phyloP scores from a whole-genome alignment of 2,113 vertebrate species.

The Odocoileus virginianus region DNA sequence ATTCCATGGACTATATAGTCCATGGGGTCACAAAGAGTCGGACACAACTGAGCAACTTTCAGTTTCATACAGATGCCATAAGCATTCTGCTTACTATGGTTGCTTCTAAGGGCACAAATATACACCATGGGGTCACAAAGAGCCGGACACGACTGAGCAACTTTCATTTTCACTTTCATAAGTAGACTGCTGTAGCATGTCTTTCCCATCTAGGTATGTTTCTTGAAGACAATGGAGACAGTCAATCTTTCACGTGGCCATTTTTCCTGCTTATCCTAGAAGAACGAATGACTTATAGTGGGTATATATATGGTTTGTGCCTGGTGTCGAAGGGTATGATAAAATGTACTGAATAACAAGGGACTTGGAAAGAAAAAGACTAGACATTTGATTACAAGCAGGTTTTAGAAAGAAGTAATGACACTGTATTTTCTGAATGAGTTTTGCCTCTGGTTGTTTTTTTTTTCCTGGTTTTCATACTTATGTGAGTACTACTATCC shows the following conservation, averaged over 20 bases:
- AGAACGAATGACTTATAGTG: neutral
- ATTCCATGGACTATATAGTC: neutral
- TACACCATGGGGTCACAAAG: neutral
- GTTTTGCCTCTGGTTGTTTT: neutral
- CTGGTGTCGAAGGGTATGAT: neutral
- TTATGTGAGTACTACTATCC: neutral
- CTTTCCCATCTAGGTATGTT: neutral
- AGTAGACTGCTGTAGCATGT: neutral
- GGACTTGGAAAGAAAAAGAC: neutral
- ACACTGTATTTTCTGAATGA: neutral
- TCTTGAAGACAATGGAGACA: neutral
- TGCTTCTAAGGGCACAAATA: neutral
- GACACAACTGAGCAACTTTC: neutral
- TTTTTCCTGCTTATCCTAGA: neutral
- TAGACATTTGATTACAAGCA: neutral
- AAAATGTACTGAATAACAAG: neutral
- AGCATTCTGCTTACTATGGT: neutral
- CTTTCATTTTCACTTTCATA: neutral
- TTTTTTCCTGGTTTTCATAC: neutral
- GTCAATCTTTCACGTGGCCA: neutral
- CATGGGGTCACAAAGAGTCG: accelerated
- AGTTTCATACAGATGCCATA: neutral
- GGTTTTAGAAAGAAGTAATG: neutral
- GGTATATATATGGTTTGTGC: neutral
- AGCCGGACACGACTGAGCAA: neutral